These are phyloP conservation scores for Pristionchus fissidentatus DNA, from an alignment of 2,888 invertebrate species.

Conservation along the genomic window DNA sequence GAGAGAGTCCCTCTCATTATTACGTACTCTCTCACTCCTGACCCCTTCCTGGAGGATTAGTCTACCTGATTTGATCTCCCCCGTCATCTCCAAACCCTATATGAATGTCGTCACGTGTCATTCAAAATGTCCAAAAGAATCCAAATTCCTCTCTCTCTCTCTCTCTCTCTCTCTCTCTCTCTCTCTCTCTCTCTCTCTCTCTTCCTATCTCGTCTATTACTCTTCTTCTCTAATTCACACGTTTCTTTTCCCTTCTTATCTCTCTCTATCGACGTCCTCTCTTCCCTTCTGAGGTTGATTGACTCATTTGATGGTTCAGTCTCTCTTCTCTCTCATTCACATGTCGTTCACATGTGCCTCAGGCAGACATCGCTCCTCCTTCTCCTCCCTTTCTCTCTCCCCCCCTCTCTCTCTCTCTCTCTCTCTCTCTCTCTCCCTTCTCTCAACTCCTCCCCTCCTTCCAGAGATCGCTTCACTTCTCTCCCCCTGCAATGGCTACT, in stretches of 20 bases:
- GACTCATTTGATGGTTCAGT: slow-evolving; percentile 17
- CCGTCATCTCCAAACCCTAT: background rate
- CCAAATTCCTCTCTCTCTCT: background rate
- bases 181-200: background rate
- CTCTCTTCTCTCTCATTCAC: slow-evolving; percentile 29
- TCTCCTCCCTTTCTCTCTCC: slow-evolving; percentile 6
- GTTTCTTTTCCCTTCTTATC: slow-evolving; percentile 14
- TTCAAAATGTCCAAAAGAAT: no score
- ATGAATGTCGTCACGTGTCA: background rate
- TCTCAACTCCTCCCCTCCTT: slow-evolving; percentile 55
- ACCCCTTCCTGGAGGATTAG: background rate
- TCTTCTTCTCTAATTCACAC: background rate
- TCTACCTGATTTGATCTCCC: background rate
- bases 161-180: background rate
- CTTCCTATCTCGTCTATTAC: background rate
- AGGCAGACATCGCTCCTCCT: slow-evolving; percentile 21
- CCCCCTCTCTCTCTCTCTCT: background rate
- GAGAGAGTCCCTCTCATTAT: no score
- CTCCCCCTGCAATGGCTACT: slow-evolving; percentile 45
- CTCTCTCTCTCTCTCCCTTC: background rate
- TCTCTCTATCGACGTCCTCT: background rate
- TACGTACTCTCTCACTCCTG: background rate
- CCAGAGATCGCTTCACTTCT: slow-evolving; percentile 13
- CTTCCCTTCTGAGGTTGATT: slow-evolving; percentile 4
- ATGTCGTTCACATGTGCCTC: slow-evolving; percentile 37